Evolutionary conservation across 2,113 vertebrate species (phyloP), one percentile per base, ranked within the genome.

Genomic region (Siniperca knerii): DNA sequence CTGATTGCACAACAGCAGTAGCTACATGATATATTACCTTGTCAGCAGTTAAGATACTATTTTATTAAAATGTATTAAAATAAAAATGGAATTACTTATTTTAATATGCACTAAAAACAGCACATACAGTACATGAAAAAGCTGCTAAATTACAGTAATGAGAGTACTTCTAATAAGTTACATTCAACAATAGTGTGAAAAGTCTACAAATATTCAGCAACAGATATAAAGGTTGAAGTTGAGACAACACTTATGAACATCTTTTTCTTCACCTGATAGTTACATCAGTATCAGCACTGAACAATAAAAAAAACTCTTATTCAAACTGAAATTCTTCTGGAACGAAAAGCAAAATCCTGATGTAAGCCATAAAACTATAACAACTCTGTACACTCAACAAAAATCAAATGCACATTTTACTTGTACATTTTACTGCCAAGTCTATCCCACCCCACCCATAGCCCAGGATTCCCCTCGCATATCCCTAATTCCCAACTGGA

Each of bases 401-500:
- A 92, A 91, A 90, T 92, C 61, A 81, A 83, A 66, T 50, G 1
- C 87, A 89, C 82, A 87, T 87, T 89, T 88, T 64, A 55, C 66
- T 57, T 70, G 35, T 72, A 25, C 12, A 64, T 69, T 84, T 87
- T 52, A 69, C 66, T 84, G 78, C 65, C 48, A 71, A 78, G 21
- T 76, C 52, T 35, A 61, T 66, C 57, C 79, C 70, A 76, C 70
- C 73, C 75, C 55, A 82, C 81, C 73, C 77, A 33, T 80, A 86
- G 78, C 68, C 25, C 71, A 92, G 83, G 88, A 88, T 83, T 88
- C 88, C 82, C 89, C 74, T 83, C 3, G 12, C 85, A 80, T 84
- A 90, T 90, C 83, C 71, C 75, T 52, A 89, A 90, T 75, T 93
- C 86, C 89, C 79, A 58, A 89, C 66, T 87, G 86, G 87, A 92